These are phyloP conservation scores for Tyto alba DNA, from an alignment of 2,113 vertebrate species.

Conservation along the genomic window DNA sequence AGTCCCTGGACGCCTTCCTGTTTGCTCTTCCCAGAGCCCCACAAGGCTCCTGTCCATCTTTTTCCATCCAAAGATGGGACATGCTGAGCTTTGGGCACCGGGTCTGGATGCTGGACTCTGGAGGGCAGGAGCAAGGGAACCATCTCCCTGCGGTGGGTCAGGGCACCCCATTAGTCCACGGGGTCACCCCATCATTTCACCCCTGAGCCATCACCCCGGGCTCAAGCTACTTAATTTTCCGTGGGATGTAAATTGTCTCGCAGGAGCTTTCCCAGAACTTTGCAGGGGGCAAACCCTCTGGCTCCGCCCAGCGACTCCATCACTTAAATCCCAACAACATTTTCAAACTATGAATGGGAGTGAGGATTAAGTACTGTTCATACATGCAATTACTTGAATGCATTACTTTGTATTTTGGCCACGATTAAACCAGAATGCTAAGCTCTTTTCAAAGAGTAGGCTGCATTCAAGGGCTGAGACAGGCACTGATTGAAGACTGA, in stretches of 20 bases:
- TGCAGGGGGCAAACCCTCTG: not conserved
- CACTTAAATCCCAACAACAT: not conserved
- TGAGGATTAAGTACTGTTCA: not conserved
- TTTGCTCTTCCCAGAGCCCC: not conserved
- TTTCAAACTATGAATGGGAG: not conserved
- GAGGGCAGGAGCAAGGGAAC: not conserved
- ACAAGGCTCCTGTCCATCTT: not conserved
- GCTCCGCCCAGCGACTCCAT: not conserved
- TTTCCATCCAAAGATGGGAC: too few species aligned
- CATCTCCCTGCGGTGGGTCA: too few species aligned
- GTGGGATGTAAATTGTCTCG: not conserved
- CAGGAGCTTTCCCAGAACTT: not conserved
- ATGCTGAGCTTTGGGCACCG: fast-evolving
- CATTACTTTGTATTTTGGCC: not conserved
- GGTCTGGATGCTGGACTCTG: not conserved
- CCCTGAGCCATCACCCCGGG: fast-evolving
- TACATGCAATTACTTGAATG: not conserved
- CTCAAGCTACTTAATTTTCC: not conserved
- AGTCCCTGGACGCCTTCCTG: not conserved
- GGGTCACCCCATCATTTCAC: not conserved
- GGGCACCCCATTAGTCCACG: not conserved
- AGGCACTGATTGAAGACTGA: not conserved
- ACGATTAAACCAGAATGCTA: not conserved
- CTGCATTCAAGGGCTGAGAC: not conserved
- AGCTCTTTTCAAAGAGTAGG: not conserved